Base-by-base conservation (phyloP, 2,113 vertebrate species). In the Colinus virginianus region DNA sequence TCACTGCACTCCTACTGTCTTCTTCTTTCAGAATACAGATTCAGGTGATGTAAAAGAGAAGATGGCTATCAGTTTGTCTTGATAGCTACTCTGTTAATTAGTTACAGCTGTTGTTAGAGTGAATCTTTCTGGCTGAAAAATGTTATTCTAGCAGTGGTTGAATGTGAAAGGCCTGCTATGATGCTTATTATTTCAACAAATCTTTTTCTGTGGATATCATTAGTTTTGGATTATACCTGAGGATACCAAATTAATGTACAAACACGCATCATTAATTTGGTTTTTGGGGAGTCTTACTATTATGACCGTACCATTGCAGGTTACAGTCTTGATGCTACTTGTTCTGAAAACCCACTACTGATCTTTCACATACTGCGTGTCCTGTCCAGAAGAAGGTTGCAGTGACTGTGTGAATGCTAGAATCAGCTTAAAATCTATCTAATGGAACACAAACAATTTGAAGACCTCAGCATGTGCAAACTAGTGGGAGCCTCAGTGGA, bases 1-100 rank as follows among this genome's bases (percentile, higher is more conserved):
- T 42, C 9, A 0, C 36, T 71, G 23, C 1, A 3, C 4, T 53
- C 4, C 9, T 56, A 17, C 13, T 21, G 4, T 68, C 30, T 40
- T 11, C 7, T 36, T 51, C 16, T 53, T 55, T 88, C 28, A 62
- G 59, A 86, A 76, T 14, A 14, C 11, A 17, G 2, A 18, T 87
- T 87, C 22, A 45, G 32, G 23, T 30, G 3, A 62, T 45, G 23
- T 70, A 36, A 84, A 76, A 68, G 70, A 80, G 40, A 87, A 14
- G 7, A 32, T 64, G 22, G 71, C 9, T 45, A 43, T 10, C 13
- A 68, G 8, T 15, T 87, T 91, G 17, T n/a, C 11, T 61, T 69
- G 43, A 23, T 40, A 36, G 30, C 10, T 85, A 8, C 8, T 66
- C 4, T 16, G 93, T 76, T 64, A 78, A 42, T 84, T 81, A 28